Conservation (phyloP, 2,797 vertebrate genomes). For the Carduelis carduelis region DNA sequence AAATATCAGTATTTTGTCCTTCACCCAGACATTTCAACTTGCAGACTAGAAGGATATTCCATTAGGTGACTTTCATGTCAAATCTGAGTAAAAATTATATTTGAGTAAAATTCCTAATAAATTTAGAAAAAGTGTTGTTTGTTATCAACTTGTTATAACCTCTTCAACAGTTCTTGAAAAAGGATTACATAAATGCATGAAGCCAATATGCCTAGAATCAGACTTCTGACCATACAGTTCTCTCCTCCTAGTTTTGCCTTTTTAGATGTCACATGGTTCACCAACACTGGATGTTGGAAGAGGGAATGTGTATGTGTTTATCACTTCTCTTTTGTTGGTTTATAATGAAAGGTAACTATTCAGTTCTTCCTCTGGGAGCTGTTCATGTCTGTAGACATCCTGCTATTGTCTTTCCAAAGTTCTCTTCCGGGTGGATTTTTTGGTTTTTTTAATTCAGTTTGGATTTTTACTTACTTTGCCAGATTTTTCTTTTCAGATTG, state of each 20-base stretch:
- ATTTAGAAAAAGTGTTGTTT: not conserved
- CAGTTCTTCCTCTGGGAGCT: not conserved
- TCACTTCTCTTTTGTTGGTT: not conserved
- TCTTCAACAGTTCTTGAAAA: not conserved
- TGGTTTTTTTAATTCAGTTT: not conserved
- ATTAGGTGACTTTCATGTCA: not conserved
- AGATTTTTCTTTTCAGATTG: not conserved
- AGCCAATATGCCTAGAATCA: not conserved
- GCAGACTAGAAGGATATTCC: not conserved
- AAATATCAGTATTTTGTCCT: not conserved
- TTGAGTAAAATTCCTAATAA: constrained; percentile 9
- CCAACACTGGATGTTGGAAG: not conserved
- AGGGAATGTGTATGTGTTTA: not conserved
- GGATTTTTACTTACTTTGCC: not conserved
- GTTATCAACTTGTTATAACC: not conserved
- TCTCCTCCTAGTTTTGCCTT: not conserved
- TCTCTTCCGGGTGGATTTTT: not conserved
- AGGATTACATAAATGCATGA: not conserved
- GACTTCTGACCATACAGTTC: not conserved
- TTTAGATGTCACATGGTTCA: not conserved
- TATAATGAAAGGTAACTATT: not conserved
- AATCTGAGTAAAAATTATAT: not conserved
- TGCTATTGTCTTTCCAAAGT: not conserved
- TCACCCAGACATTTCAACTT: not conserved
- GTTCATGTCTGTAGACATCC: not conserved